Base-by-base conservation (phyloP, 2,888 invertebrate species). In the Ophion costatus region DNA sequence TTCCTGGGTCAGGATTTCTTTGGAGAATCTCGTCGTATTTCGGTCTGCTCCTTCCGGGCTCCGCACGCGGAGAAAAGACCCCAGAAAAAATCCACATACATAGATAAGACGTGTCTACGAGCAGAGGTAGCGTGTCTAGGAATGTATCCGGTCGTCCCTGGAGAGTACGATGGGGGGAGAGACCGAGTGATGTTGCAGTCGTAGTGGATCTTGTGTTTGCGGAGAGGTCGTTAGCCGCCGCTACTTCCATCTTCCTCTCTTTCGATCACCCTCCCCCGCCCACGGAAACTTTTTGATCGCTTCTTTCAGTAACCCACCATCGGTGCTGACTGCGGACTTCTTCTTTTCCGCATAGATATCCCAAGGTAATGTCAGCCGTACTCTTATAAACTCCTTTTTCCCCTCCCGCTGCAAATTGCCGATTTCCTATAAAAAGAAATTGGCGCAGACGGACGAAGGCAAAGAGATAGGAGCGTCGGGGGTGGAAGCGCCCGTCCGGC, bases 351-450 rank as follows among this genome's bases (percentile, higher is more conserved):
- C 87, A 87, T 89, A 87, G 89, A 89, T 89, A 89, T 87, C 86
- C 87, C 59, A 81, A 85, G 85, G 87, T 89, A 90, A 89, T 88
- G 85, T 82, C 80, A 51, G 63, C 20, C 59, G 29, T 56, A 29
- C 42, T 56, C 69, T 76, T 45, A 59, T 22, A 82, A 73, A 76
- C 77, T 67, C 57, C 11, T 61, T 63, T 61, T 71, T 63, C 61
- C 66, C 56, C 51, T 59, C 56, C 10, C 77, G 17, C 22, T 22
- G 51, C 70, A 56, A 64, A 84, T 84, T 59, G 84, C 75, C 63
- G 86, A 88, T 90, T 88, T 87, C 78, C 87, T 86, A 89, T 89
- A 89, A 91, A 91, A 90, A 91, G 88, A 88, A 89, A 91, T 89
- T 89, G 88, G 87, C 80, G 86, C 78, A 71, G 81, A 57, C 5